These are phyloP conservation scores for honey bee (Apis mellifera) DNA, from an alignment of 1,140 invertebrate genomes.

Conservation along the genomic window DNA sequence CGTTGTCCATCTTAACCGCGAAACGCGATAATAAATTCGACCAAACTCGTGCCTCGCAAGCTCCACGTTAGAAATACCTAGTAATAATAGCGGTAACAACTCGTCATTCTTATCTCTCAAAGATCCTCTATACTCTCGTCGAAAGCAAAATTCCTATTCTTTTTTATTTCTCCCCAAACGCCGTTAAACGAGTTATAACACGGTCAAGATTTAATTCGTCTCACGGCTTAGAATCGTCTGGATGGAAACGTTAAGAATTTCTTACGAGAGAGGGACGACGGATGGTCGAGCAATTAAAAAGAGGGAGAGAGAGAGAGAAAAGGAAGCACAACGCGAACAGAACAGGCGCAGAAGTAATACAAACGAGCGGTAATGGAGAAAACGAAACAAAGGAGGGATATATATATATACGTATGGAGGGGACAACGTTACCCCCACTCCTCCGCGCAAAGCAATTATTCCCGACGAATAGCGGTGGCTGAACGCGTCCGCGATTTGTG, in stretches of 20 bases:
- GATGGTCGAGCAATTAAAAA: slow-evolving; percentile 16
- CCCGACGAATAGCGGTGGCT: slow-evolving; percentile 15
- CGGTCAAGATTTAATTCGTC: slow-evolving; percentile 6
- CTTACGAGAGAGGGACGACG: too few relatives aligned
- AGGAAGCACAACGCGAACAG: background rate
- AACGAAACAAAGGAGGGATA: slow-evolving; percentile 7
- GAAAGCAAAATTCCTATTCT: too few relatives aligned
- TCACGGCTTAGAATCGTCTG: background rate
- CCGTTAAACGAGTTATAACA: too few relatives aligned
- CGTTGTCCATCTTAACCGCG: slow-evolving; percentile 33
- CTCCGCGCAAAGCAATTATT: slow-evolving; percentile 51
- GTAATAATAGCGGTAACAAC: too few relatives aligned
- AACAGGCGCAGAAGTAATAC: background rate
- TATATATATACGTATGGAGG: background rate
- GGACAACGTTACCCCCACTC: background rate
- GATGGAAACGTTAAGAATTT: slow-evolving; percentile 22
- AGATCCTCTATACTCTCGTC: too few relatives aligned
- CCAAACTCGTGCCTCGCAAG: background rate
- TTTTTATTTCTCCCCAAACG: too few relatives aligned
- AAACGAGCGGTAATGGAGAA: slow-evolving; percentile 28
- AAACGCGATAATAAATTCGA: slow-evolving; percentile 54
- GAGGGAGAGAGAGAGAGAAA: background rate
- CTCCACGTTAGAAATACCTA: slow-evolving; percentile 41
- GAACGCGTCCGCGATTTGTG: slow-evolving; percentile 31
- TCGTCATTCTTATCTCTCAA: too few relatives aligned